Conservation (phyloP, 1,140 invertebrate genomes). For the Atta texana region DNA sequence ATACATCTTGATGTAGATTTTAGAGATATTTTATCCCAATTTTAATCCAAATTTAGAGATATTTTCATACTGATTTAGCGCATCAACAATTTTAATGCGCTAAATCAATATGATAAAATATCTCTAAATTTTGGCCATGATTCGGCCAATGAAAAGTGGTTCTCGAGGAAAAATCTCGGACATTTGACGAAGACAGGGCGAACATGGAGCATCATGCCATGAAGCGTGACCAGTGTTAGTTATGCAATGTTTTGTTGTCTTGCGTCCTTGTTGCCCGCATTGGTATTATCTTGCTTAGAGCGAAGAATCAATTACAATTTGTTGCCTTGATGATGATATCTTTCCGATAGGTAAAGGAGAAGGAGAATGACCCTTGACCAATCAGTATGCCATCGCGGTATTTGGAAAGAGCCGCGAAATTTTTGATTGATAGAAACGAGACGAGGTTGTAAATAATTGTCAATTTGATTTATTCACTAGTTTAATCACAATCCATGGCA, state of each 20-base stretch:
- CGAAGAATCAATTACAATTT: conserved; percentile 82
- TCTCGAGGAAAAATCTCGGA: conserved; percentile 55
- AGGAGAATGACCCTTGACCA: conserved; percentile 48
- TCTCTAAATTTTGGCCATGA: background rate
- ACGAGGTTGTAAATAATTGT: conserved; percentile 36
- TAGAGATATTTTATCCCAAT: background rate
- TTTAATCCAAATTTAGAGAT: conserved; percentile 7
- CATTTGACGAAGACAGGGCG: conserved; percentile 61
- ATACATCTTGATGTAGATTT: background rate
- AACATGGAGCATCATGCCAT: conserved; percentile 77
- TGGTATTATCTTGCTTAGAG: conserved; percentile 81
- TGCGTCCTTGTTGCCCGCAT: conserved; percentile 83
- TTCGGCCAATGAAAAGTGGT: conserved; percentile 32
- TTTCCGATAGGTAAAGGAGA: conserved; percentile 55
- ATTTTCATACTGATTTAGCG: background rate
- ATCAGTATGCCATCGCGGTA: conserved; percentile 52
- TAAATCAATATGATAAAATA: too few relatives aligned
- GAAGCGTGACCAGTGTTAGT: conserved; percentile 84
- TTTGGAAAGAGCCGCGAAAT: conserved; percentile 51
- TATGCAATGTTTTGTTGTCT: conserved; percentile 85
- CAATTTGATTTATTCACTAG: conserved; percentile 16
- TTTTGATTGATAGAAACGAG: conserved; percentile 38
- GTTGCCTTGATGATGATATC: conserved; percentile 77
- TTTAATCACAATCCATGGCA: background rate
- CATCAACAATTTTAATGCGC: background rate